A percentile compares a stretch with the other conserved stretches of the same genome.
Evolutionary conservation across 2,797 vertebrate species (phyloP).

Genomic region (Novumbra hubbsi): DNA sequence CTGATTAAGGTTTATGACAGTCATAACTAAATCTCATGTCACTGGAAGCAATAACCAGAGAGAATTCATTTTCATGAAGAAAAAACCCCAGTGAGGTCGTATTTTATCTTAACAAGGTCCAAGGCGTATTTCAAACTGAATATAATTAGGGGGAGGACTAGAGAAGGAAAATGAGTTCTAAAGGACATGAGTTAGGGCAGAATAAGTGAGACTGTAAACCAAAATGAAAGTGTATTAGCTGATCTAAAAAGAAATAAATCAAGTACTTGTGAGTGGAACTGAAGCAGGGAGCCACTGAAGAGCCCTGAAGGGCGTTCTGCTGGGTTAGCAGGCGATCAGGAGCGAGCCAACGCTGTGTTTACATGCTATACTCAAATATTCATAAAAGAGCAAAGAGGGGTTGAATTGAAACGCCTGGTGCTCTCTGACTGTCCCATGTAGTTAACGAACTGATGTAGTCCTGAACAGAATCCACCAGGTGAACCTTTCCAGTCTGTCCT

Average conservation of each 20-base stretch:
- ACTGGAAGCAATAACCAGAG: neutral
- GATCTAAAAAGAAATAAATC: slow-evolving; percentile 39
- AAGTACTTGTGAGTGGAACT: slow-evolving; percentile 11
- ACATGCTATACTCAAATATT: slow-evolving; percentile 51
- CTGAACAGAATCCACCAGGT: slow-evolving; percentile 58
- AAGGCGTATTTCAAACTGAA: slow-evolving; percentile 3
- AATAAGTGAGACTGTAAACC: slow-evolving; percentile 7
- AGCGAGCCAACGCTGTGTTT: slow-evolving; percentile 34
- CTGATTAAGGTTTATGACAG: neutral
- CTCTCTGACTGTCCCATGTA: slow-evolving; percentile 37
- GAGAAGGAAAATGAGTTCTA: slow-evolving; percentile 13
- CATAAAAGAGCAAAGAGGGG: slow-evolving; percentile 52
- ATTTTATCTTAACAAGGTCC: neutral
- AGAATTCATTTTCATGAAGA: neutral
- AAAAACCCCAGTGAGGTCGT: neutral
- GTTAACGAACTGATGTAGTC: slow-evolving; percentile 50
- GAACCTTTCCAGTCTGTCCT: slow-evolving; percentile 49
- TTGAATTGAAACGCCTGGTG: slow-evolving; percentile 49
- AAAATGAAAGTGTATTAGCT: slow-evolving; percentile 29
- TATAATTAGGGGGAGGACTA: slow-evolving; percentile 7
- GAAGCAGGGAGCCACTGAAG: slow-evolving; percentile 19
- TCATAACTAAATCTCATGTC: neutral
- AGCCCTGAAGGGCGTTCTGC: slow-evolving; percentile 16
- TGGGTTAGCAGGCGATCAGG: slow-evolving; percentile 34
- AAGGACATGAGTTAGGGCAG: slow-evolving; percentile 10